Base-by-base conservation (phyloP, 2,113 vertebrate genomes). In the Natator depressus region DNA sequence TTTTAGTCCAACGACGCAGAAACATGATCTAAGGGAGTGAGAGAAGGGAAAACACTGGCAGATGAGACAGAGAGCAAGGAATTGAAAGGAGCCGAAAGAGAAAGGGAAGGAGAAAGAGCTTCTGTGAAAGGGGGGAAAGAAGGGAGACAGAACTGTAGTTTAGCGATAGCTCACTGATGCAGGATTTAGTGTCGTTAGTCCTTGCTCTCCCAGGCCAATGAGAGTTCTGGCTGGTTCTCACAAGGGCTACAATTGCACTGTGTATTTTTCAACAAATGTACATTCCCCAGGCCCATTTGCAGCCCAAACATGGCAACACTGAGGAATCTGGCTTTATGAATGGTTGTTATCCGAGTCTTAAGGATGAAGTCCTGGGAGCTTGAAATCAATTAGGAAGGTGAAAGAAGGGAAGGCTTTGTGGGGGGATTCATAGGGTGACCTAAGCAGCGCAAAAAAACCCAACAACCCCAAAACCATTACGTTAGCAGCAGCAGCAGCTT, bases 1-100 rank as follows among this genome's bases (percentile, higher is more conserved):
- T 55, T 62, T 1, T 46, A 1, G n/a, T n/a, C 85, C 19, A 38
- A 38, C 5, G n/a, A 20, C 0, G 19, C 19, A 72, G n/a, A 20
- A 9, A 19, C 19, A 38, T 38, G 35, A 38, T 72, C 35, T 72
- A 19, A 72, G 57, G 72, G 47, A 27, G 54, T 49, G 86, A 25
- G 54, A 81, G 2, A 50, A 51, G 81, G 27, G 69, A 24, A 82
- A 65, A 85, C 3, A 14, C 14, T 2, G 4, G 47, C 35, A 2
- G 19, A 12, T 69, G 62, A 65, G 13, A 31, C 13, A 11, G 62
- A 65, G 59, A 35, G 7, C 6, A 14, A 35, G 31, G 62, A 31
- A 29, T 16, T 65, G 62, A 16, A 35, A 14, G 31, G 14, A 35
- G 65, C 8, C 8, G 10, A 69, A 65, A 35, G 14, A 35, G 31